A percentile compares a stretch with the other conserved stretches of the same genome.
These are phyloP conservation scores for Cryptotis parvus DNA, from an alignment of 2,113 vertebrate species.

Conservation along the genomic window DNA sequence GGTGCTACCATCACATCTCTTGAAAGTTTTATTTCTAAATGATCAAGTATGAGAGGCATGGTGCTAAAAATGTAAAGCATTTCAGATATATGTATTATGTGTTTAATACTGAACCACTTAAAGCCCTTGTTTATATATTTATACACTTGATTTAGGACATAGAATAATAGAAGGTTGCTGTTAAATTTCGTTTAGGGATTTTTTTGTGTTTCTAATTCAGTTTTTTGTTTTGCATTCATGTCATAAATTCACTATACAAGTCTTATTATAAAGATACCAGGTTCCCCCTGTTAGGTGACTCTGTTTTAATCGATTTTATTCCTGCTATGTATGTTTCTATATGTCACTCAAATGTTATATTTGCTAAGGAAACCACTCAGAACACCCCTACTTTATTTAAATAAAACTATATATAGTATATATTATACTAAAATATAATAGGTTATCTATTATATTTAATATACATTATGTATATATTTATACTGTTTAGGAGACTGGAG, in stretches of 20 bases:
- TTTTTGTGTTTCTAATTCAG: background rate
- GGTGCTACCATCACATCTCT: background rate
- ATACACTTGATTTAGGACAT: slow-evolving; percentile 16
- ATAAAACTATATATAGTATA: too few species aligned
- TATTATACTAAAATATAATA: too few species aligned
- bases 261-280: background rate
- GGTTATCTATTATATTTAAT: too few species aligned
- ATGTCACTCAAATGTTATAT: background rate
- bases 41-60: background rate
- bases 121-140: background rate
- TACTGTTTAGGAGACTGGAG: background rate
- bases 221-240: background rate
- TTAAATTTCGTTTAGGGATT: slow-evolving; percentile 29
- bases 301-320: background rate
- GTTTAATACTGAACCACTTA: too few species aligned
- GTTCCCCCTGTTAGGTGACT: background rate
- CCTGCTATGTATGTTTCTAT: background rate
- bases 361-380: background rate
- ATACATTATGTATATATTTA: background rate
- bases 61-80: background rate
- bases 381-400: background rate
- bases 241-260: background rate
- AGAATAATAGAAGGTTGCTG: background rate
- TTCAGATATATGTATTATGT: too few species aligned
- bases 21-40: background rate